Conservation (phyloP, 2,888 invertebrate genomes). For the Caenorhabditis sp. region DNA sequence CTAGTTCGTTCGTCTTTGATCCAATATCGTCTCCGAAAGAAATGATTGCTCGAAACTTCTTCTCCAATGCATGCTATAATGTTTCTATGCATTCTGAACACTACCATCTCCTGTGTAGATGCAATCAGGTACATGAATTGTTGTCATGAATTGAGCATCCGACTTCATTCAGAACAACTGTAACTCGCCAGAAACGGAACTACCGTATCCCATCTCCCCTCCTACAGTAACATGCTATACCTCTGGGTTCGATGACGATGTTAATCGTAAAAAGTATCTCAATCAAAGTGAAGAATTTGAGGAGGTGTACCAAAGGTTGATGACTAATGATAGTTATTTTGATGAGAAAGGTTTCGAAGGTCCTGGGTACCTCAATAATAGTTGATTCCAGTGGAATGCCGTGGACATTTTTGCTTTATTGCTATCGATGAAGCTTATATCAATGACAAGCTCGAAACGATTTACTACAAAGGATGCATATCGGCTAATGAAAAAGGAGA, state of each 20-base stretch:
- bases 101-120: constrained; percentile 34
- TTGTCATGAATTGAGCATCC: no score
- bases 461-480: constrained; percentile 45
- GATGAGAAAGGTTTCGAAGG: constrained; percentile 24
- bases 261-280: constrained; percentile 4
- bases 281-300: neutral
- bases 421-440: neutral
- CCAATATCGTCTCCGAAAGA: neutral
- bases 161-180: constrained; percentile 28
- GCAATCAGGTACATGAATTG: constrained; percentile 13
- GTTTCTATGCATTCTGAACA: constrained; percentile 26
- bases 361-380: neutral
- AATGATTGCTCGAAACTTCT: constrained; percentile 25
- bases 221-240: constrained; percentile 12
- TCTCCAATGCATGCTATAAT: constrained; percentile 39
- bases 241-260: constrained; percentile 10
- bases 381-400: constrained; percentile 21
- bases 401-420: constrained; percentile 43
- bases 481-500: constrained; percentile 47
- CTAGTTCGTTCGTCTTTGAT: constrained; percentile 16
- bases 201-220: constrained; percentile 38
- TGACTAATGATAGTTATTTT: constrained; percentile 26
- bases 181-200: constrained; percentile 28
- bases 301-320: neutral
- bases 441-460: neutral